A percentile compares a stretch with the other conserved stretches of the same genome.
phyloP scores from a whole-genome alignment of 2,888 invertebrate genomes.

The Melitaea athalia region DNA sequence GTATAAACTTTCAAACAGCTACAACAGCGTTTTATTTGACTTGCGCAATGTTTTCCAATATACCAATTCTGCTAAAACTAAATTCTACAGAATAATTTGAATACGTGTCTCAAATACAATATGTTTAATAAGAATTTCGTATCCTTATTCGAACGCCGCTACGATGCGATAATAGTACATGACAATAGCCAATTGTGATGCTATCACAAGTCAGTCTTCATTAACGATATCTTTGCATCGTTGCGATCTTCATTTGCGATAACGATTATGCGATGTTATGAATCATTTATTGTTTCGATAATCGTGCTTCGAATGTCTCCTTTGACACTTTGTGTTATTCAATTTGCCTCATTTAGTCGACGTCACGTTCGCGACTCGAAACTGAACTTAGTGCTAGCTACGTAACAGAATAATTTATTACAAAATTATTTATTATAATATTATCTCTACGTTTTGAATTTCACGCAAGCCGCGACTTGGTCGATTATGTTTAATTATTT shows the following conservation, averaged over 20 bases:
- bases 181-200: slow-evolving; percentile 53
- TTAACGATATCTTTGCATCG: slow-evolving; percentile 49
- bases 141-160: slow-evolving; percentile 23
- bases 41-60: not conserved
- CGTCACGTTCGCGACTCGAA: slow-evolving; percentile 7
- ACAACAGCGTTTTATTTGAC: too few species aligned
- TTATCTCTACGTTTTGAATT: not conserved
- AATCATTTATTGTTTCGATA: slow-evolving; percentile 56
- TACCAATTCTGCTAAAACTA: not conserved
- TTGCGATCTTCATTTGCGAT: slow-evolving; percentile 52
- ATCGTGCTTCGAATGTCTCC: slow-evolving; percentile 55
- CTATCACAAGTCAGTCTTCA: slow-evolving; percentile 49
- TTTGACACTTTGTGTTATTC: slow-evolving; percentile 47
- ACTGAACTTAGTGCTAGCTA: not conserved
- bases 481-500: too few species aligned
- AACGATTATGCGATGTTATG: slow-evolving; percentile 50
- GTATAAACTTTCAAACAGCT: too few species aligned
- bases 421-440: not conserved
- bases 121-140: slow-evolving; percentile 7
- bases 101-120: slow-evolving; percentile 6
- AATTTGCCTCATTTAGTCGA: slow-evolving; percentile 1
- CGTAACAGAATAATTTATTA: not conserved
- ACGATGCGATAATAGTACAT: slow-evolving; percentile 47
- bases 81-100: not conserved
- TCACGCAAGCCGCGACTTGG: too few species aligned